Percentiles rank a stretch among this genome's conserved stretches.
phyloP scores from a whole-genome alignment of 1,140 invertebrate genomes.

The Lordiphosa collinella region DNA sequence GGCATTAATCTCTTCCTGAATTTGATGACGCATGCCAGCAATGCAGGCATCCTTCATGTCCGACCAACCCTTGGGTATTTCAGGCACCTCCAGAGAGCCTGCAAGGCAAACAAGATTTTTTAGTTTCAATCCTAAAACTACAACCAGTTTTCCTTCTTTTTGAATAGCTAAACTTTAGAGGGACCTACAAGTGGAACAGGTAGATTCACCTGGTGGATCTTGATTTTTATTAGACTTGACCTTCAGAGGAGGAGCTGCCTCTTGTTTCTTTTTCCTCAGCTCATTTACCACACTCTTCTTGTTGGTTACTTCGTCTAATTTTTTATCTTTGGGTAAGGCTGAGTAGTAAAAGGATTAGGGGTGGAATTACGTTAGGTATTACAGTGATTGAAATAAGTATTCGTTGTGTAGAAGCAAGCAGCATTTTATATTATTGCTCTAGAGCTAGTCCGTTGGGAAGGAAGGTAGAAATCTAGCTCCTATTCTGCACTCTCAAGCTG shows the following conservation, averaged over 20 bases:
- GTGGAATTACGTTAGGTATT: constrained; percentile 6
- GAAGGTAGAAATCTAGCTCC: too few species aligned
- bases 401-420: too few species aligned
- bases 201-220: constrained; percentile 18
- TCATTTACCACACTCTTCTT: constrained; percentile 38
- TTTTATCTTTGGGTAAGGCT: background rate
- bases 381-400: background rate
- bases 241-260: background rate
- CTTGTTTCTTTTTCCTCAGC: constrained; percentile 13
- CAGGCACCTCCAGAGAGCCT: constrained; percentile 47
- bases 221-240: constrained; percentile 13
- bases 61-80: constrained; percentile 82
- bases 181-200: background rate
- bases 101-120: background rate
- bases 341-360: background rate
- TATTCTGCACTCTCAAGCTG: too few species aligned
- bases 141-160: background rate
- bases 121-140: background rate
- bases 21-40: constrained; percentile 84
- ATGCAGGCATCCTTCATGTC: constrained; percentile 85
- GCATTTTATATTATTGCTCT: too few species aligned
- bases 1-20: constrained; percentile 88
- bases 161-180: too few species aligned
- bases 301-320: constrained; percentile 1
- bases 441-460: too few species aligned